These are phyloP conservation scores for Xerus rutilus DNA, from an alignment of 2,797 vertebrate genomes.

Conservation along the genomic window DNA sequence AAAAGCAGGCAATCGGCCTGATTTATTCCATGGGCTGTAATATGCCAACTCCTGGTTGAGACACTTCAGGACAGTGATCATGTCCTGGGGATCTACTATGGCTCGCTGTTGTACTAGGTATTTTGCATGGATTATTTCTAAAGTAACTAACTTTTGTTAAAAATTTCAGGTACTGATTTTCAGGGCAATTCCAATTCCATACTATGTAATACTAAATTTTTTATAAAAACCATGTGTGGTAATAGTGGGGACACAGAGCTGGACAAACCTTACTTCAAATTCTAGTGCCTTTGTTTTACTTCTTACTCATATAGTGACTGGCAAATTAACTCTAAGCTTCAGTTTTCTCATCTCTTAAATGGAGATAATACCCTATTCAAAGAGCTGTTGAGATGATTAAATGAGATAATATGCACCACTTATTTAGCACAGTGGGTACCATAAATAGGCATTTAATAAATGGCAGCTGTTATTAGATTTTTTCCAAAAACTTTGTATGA, in stretches of 20 bases:
- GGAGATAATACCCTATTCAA: not conserved
- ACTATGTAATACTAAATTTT: constrained; percentile 13
- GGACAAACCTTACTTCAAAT: not conserved
- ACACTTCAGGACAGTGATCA: not conserved
- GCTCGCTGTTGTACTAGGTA: not conserved
- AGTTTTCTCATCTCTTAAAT: constrained; percentile 45
- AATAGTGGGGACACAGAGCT: not conserved
- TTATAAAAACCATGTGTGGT: not conserved
- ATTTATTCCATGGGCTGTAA: not conserved
- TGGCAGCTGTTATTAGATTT: not conserved
- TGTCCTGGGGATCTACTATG: not conserved
- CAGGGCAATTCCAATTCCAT: not conserved
- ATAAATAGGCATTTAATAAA: not conserved
- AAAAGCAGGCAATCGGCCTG: not conserved
- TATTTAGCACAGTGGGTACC: not conserved
- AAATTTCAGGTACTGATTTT: not conserved
- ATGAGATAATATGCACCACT: not conserved
- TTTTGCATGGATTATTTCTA: not conserved
- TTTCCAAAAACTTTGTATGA: not conserved
- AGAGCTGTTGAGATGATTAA: not conserved
- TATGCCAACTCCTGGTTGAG: not conserved
- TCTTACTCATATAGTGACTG: not conserved
- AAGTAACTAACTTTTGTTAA: not conserved
- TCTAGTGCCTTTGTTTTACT: not conserved
- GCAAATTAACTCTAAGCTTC: not conserved